These are phyloP conservation scores for Drosophila athabasca DNA, from an alignment of 1,140 invertebrate species.

Conservation along the genomic window DNA sequence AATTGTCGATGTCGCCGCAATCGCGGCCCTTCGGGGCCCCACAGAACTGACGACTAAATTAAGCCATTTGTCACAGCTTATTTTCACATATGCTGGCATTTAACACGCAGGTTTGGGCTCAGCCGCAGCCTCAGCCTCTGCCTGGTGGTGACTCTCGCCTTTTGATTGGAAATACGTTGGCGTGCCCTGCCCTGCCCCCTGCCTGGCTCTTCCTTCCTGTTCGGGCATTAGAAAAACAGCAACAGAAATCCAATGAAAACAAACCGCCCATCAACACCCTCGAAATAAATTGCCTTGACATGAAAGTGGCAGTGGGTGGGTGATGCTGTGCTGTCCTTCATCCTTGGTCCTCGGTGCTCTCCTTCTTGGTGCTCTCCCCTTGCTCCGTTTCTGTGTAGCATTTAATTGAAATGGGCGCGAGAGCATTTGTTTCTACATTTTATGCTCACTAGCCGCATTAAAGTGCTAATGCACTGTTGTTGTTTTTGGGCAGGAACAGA, in stretches of 20 bases:
- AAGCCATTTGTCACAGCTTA: constrained; percentile 84
- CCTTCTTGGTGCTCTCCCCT: constrained; percentile 10
- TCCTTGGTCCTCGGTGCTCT: constrained; percentile 12
- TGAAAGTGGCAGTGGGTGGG: constrained; percentile 35
- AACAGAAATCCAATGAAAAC: constrained; percentile 83
- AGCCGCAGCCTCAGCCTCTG: constrained; percentile 22
- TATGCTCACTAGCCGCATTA: constrained; percentile 80
- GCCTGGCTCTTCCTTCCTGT: too few species aligned
- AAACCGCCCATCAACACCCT: constrained; percentile 83
- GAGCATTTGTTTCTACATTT: constrained; percentile 77
- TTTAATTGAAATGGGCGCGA: constrained; percentile 80
- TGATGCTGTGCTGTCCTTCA: constrained; percentile 44
- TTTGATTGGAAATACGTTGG: constrained; percentile 72
- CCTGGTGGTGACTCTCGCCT: constrained; percentile 57
- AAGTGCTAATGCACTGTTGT: constrained; percentile 83
- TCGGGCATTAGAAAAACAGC: constrained; percentile 73
- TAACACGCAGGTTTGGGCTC: constrained; percentile 67
- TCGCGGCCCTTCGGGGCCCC: constrained; percentile 14
- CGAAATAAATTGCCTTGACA: constrained; percentile 68
- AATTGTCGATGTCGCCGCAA: constrained; percentile 31
- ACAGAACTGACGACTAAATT: constrained; percentile 78
- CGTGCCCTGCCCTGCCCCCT: constrained; percentile 2
- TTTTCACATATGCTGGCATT: constrained; percentile 83
- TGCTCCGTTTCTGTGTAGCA: constrained; percentile 45
- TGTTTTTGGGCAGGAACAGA: constrained; percentile 56